Evolutionary conservation across 2,797 vertebrate species (phyloP), one percentile per base, ranked within the genome.

Genomic region (Eulemur mongoz): DNA sequence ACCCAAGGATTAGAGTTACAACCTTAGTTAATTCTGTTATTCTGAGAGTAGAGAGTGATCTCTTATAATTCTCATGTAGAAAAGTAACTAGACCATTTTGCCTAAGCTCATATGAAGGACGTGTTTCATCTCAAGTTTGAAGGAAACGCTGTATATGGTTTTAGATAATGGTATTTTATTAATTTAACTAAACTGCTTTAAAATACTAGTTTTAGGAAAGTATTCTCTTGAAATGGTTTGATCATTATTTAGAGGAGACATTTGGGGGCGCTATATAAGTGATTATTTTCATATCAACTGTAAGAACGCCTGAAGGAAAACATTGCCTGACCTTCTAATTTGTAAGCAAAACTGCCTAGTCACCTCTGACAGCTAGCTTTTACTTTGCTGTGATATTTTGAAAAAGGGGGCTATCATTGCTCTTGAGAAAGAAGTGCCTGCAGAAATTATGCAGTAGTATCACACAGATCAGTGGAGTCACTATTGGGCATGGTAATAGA

Each of bases 211-310:
- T 91, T 96, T 43, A 91, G 50, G 73, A 76, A 95, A 88, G 70
- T 78, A 12, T 93, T 96, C 69, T 89, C 81, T 94, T 81, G 30
- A 91, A 96, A 92, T 88, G 43, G 23, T 81, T 81, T 93, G n/a
- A 69, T 90, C 38, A 57, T 91, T 95, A 94, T 93, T 96, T 67
- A 91, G 15, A 91, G 70, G 45, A 38, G 45, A 63, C 40, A 18
- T 81, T 85, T 91, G n/a, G 59, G 52, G 30, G 4, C n/a, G 4
- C 38, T 78, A 78, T 95, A 35, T 80, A 72, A 43, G 78, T 93
- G 52, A 93, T 95, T 93, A 96, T 94, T 95, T 96, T 97, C 45
- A 32, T 76, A 65, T 83, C 50, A 96, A 45, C 27, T 89, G 17
- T 48, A 96, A 78, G 45, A 81, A 94, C 89, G 4, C 38, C 72